A percentile compares a stretch with the other conserved stretches of the same genome.
phyloP scores from a whole-genome alignment of 2,113 vertebrate genomes.

The Otus sunia region DNA sequence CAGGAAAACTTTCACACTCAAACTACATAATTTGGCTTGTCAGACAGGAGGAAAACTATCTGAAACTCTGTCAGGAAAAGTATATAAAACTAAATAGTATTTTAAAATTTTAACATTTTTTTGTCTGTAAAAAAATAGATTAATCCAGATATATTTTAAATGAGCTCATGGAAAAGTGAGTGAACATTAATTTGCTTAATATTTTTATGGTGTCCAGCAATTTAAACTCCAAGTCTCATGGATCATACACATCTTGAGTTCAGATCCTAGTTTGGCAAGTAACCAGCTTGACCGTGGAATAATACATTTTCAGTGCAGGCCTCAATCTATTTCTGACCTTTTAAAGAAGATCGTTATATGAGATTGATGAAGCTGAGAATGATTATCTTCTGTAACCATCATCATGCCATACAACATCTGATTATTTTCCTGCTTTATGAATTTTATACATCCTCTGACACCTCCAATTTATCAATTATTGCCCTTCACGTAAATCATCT shows the following conservation, averaged over 20 bases:
- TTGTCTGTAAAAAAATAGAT: neutral
- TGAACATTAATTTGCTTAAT: neutral
- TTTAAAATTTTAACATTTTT: neutral
- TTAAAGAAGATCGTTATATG: neutral
- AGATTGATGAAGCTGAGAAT: neutral
- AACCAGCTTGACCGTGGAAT: neutral
- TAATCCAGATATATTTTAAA: neutral
- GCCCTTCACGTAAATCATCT: neutral
- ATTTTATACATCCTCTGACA: neutral
- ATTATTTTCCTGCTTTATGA: conserved; percentile 5
- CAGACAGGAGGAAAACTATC: neutral
- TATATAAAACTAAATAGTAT: too few relatives aligned
- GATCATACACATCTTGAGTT: neutral
- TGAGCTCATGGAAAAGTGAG: neutral
- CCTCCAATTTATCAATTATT: neutral
- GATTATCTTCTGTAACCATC: neutral
- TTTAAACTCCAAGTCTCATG: neutral
- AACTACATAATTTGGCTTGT: neutral
- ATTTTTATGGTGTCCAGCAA: neutral
- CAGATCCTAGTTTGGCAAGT: neutral
- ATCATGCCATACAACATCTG: neutral
- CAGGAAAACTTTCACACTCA: fast-evolving
- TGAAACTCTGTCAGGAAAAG: neutral
- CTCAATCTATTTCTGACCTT: conserved; percentile 13
- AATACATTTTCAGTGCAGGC: neutral